phyloP scores from a whole-genome alignment of 1,140 invertebrate genomes.

The Drosophila pruinosa region DNA sequence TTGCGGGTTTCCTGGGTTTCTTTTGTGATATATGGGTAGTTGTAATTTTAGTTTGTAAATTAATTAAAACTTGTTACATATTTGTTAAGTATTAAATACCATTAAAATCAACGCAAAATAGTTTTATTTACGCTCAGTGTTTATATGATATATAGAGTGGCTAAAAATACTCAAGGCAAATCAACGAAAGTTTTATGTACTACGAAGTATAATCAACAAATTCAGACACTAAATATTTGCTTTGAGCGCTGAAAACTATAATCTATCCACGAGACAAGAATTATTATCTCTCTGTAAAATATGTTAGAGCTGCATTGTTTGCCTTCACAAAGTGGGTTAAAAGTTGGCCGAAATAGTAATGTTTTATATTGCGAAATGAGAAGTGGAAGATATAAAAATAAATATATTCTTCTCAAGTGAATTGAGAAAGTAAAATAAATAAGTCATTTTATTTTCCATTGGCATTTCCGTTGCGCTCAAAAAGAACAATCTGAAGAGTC shows the following conservation, averaged over 20 bases:
- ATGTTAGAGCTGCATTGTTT: not conserved
- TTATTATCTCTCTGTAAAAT: not conserved
- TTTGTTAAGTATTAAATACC: too few species aligned
- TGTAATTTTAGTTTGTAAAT: not conserved
- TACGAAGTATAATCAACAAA: not conserved
- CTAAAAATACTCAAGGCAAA: not conserved
- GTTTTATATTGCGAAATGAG: not conserved
- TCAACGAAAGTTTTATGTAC: not conserved
- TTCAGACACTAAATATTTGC: not conserved
- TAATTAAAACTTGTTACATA: not conserved
- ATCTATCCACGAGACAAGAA: not conserved
- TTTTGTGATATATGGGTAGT: slow-evolving; percentile 17
- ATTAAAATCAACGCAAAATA: not conserved
- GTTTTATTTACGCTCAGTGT: not conserved
- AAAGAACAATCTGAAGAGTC: too few species aligned
- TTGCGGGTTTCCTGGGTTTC: not conserved
- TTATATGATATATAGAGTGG: not conserved
- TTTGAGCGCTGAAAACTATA: not conserved
- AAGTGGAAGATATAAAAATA: too few species aligned
- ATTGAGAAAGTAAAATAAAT: too few species aligned
- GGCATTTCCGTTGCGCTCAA: too few species aligned
- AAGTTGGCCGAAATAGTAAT: not conserved
- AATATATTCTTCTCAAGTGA: too few species aligned
- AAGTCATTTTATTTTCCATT: too few species aligned
- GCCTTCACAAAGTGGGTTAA: not conserved